Evolutionary conservation across 1,140 invertebrate species (phyloP).

Genomic region (Dermatophagoides farinae): DNA sequence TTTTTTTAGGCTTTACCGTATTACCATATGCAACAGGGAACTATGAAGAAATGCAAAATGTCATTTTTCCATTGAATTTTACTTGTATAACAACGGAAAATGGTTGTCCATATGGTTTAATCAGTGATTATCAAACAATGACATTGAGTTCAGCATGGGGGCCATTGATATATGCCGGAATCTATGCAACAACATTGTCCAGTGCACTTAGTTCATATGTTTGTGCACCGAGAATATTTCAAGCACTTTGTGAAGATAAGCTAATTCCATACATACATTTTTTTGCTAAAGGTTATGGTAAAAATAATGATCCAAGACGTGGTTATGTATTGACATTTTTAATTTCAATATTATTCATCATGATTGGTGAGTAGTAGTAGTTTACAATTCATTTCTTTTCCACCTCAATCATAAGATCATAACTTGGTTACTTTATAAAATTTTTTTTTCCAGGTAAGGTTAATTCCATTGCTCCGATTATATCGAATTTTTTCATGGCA

Average conservation of each 20-base stretch:
- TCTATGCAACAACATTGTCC: slow-evolving; percentile 40
- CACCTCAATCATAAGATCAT: too few species aligned
- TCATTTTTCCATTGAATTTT: neutral
- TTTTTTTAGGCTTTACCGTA: slow-evolving; percentile 58
- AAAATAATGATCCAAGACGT: slow-evolving; percentile 67
- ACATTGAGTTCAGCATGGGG: slow-evolving; percentile 30
- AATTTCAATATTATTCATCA: slow-evolving; percentile 58
- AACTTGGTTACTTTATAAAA: too few species aligned
- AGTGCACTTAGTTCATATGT: slow-evolving; percentile 40
- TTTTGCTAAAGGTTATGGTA: slow-evolving; percentile 89
- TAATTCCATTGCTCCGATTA: slow-evolving; percentile 79
- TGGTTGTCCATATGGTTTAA: slow-evolving; percentile 15
- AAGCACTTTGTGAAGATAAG: slow-evolving; percentile 59
- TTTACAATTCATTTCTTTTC: too few species aligned
- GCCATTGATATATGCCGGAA: slow-evolving; percentile 36
- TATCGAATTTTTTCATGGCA: slow-evolving; percentile 92
- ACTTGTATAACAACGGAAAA: slow-evolving; percentile 8
- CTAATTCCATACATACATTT: slow-evolving; percentile 80
- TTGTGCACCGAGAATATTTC: slow-evolving; percentile 39
- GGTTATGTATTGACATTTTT: slow-evolving; percentile 78
- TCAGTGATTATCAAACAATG: slow-evolving; percentile 26
- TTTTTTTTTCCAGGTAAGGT: too few species aligned
- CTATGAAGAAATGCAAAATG: slow-evolving; percentile 35
- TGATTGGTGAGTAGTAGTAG: slow-evolving; percentile 77
- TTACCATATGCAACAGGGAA: slow-evolving; percentile 38